Conservation (phyloP, 2,797 vertebrate genomes). For the Loris lydekkerianus region DNA sequence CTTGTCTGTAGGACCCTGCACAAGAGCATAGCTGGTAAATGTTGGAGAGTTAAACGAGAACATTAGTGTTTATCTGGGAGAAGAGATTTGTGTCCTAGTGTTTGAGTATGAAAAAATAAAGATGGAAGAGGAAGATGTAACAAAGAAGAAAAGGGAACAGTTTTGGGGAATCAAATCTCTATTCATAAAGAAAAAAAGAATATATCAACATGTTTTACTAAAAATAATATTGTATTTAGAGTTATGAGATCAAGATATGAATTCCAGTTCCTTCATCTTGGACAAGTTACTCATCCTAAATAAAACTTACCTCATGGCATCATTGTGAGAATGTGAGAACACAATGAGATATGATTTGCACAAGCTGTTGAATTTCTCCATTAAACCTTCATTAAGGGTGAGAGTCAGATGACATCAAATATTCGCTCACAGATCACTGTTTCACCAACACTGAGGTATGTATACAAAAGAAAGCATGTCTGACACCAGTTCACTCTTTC, state of each 20-base stretch:
- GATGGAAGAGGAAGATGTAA: background rate
- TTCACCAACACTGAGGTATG: constrained; percentile 52
- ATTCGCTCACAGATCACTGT: constrained; percentile 41
- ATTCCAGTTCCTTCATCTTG: background rate
- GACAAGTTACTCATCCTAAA: background rate
- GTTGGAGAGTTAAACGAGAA: constrained; percentile 35
- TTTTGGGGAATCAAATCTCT: constrained; percentile 32
- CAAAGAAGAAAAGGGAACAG: background rate
- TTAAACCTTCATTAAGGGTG: constrained; percentile 58
- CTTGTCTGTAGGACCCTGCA: background rate
- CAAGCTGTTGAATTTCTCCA: constrained; percentile 48
- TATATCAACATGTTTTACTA: background rate
- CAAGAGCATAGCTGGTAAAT: background rate
- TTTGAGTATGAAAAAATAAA: constrained; percentile 53
- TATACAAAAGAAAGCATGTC: constrained; percentile 59
- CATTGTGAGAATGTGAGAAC: background rate
- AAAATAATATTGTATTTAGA: constrained; percentile 54
- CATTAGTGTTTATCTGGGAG: background rate
- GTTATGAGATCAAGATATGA: constrained; percentile 1
- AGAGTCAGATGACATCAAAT: constrained; percentile 51
- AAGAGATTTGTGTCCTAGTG: constrained; percentile 43
- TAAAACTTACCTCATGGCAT: constrained; percentile 17
- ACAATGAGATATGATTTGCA: background rate
- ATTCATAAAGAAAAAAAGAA: background rate
- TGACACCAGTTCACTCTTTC: constrained; percentile 55